A percentile compares a stretch with the other conserved stretches of the same genome.
These are phyloP conservation scores for Drosophila virilis DNA, from an alignment of 1,140 invertebrate genomes.

Conservation along the genomic window DNA sequence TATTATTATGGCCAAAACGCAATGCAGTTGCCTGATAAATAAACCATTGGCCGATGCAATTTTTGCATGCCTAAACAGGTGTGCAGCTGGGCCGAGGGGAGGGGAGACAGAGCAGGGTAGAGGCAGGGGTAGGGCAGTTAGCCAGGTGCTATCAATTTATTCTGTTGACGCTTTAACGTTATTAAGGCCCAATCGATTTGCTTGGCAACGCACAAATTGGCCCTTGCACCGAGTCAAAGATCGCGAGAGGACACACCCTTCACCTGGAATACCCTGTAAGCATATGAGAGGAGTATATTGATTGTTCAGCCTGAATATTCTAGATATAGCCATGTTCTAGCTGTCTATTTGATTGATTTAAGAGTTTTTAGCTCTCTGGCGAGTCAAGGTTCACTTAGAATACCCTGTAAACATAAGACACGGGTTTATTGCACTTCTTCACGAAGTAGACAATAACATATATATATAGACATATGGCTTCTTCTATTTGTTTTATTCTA, in stretches of 20 bases:
- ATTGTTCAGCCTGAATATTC: too few relatives aligned
- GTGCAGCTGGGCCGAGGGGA: not conserved
- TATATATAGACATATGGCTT: too few relatives aligned
- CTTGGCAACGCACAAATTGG: slow-evolving; percentile 74
- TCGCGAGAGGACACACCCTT: not conserved
- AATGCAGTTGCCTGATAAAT: slow-evolving; percentile 23
- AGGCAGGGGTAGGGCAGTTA: not conserved
- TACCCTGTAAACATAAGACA: too few relatives aligned
- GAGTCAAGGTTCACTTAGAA: too few relatives aligned
- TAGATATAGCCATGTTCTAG: too few relatives aligned
- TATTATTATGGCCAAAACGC: slow-evolving; percentile 29
- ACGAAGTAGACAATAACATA: too few relatives aligned
- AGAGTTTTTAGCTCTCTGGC: too few relatives aligned
- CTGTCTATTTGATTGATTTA: too few relatives aligned
- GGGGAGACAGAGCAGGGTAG: not conserved
- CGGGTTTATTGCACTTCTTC: too few relatives aligned
- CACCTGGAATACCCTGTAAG: not conserved
- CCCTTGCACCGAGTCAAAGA: slow-evolving; percentile 19
- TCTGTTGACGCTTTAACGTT: slow-evolving; percentile 9
- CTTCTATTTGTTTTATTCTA: too few relatives aligned
- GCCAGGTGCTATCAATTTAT: slow-evolving; percentile 44
- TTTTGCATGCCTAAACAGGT: slow-evolving; percentile 54
- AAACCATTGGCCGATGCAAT: slow-evolving; percentile 33
- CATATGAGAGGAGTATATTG: not conserved
- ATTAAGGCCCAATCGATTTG: slow-evolving; percentile 56